Evolutionary conservation across 2,113 vertebrate genomes (phyloP), one percentile per base, ranked within the genome.

Genomic region (Corythornis madagascariensis): DNA sequence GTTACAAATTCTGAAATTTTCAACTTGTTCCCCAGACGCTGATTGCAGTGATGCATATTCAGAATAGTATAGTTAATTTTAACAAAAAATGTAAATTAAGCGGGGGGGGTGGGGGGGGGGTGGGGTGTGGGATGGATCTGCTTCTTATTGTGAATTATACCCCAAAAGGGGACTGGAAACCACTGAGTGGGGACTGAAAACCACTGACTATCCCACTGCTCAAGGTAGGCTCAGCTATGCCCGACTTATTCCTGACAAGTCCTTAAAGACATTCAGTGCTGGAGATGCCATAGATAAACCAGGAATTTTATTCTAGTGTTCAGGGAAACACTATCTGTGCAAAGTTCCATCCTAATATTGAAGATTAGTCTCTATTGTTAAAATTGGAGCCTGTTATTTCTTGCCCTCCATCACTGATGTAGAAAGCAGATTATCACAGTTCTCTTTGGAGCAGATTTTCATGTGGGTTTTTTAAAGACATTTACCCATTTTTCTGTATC

Each of bases 61-160:
- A 84, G 74, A 93, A 83, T 22, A 83, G 42, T 57, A 65, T 5
- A 86, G 73, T 75, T 89, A 94, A 86, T 89, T 90, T 92, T 90
- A 96, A 86, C 81, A 81, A 84, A 83, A 74, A 35, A 64, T 84
- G n/a, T 88, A 90, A 88, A 88, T 67, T 84, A 55, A 11, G 43
- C 13, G 11, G 35, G 31, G 40, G 18, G 33, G 31, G 22, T 38
- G 43, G 15, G 13, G 42, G 31, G 40, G 18, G 33, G 31, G 22
- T 13, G 26, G 9, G 7, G 21, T 7, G 35, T 35, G 35, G 35
- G 35, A 35, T 35, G 35, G 35, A 35, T n/a, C 25, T 89, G 31
- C 20, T 92, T 42, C 61, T 67, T 60, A 6, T 57, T 75, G n/a
- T 15, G 24, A 64, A 52, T 31, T 40, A 18, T 63, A 67, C 55